Evolutionary conservation across 1,140 invertebrate species (phyloP).

Genomic region (Melipona quadrifasciata): DNA sequence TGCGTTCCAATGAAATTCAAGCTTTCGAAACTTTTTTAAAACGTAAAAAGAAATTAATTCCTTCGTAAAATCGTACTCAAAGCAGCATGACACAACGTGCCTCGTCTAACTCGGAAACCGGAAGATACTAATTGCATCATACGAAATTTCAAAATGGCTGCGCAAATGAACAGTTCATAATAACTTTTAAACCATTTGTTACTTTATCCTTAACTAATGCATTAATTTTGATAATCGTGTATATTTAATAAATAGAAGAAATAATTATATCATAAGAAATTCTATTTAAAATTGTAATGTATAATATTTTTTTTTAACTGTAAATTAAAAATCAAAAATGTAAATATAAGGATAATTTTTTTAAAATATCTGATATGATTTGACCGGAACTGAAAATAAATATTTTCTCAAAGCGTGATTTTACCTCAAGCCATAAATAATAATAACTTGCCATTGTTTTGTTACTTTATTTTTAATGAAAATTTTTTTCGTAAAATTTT

Average conservation of each 20-base stretch:
- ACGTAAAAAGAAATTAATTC: neutral
- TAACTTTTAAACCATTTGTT: neutral
- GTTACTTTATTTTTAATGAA: no score
- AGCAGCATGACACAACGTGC: conserved; percentile 27
- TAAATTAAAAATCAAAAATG: neutral
- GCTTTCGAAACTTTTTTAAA: neutral
- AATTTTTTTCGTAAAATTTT: no score
- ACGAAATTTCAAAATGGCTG: neutral
- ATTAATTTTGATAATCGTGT: neutral
- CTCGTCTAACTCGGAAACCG: neutral
- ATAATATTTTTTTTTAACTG: neutral
- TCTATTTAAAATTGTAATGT: neutral
- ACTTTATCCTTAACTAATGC: neutral
- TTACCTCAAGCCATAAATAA: neutral
- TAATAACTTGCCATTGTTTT: no score
- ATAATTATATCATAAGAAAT: neutral
- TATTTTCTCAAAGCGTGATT: neutral
- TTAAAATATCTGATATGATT: neutral
- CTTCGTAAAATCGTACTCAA: neutral
- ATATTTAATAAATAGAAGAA: neutral
- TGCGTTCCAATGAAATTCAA: neutral
- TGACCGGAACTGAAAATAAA: neutral
- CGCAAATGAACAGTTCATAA: no score
- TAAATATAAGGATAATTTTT: neutral
- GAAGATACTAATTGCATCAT: neutral